Conservation (phyloP, 2,113 vertebrate species). For the Chaetorhynchus papuensis region DNA sequence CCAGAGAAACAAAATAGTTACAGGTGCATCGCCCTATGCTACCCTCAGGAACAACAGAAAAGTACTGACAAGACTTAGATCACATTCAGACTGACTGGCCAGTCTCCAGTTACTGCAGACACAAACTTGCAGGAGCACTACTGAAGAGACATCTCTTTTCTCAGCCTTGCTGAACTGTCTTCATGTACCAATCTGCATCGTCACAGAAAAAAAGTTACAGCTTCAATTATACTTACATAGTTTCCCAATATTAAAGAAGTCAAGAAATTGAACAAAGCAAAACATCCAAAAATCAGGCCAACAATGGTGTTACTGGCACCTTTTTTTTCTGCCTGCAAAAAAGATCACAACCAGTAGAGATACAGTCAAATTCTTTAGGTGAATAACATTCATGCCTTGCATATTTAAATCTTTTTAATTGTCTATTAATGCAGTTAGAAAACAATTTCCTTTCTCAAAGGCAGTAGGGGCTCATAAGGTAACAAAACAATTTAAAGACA, state of each 20-base stretch:
- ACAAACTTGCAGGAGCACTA: background rate
- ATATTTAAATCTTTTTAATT: background rate
- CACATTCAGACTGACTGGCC: background rate
- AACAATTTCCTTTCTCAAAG: background rate
- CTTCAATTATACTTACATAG: constrained; percentile 83
- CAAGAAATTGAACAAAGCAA: constrained; percentile 82
- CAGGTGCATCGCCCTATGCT: accelerated
- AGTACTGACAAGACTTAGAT: background rate
- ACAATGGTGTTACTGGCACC: constrained; percentile 82
- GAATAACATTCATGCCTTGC: background rate
- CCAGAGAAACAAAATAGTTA: background rate
- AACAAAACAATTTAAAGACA: background rate
- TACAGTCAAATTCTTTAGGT: background rate
- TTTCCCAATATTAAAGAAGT: constrained; percentile 84
- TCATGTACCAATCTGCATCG: background rate
- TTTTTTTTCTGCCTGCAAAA: constrained; percentile 85
- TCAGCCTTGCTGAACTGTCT: background rate
- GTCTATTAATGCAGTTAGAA: background rate
- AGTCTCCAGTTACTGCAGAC: background rate
- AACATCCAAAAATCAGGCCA: constrained; percentile 93
- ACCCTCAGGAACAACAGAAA: background rate
- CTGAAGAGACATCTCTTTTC: background rate
- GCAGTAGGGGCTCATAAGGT: background rate
- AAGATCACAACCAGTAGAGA: background rate
- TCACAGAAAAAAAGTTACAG: background rate